These are phyloP conservation scores for Octopus sinensis DNA, from an alignment of 1,140 invertebrate species.

Conservation along the genomic window DNA sequence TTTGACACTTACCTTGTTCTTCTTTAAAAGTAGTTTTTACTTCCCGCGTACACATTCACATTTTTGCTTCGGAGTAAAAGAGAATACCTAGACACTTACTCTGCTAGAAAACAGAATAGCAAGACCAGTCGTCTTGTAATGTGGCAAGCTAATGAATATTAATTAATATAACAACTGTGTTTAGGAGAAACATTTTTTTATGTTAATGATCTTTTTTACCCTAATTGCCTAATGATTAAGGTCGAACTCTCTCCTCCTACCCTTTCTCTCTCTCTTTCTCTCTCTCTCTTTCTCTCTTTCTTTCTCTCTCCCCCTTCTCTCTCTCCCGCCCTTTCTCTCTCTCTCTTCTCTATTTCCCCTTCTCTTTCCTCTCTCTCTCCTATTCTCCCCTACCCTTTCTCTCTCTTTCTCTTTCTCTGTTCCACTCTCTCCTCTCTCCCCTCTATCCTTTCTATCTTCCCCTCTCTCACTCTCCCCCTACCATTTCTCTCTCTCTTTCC, in stretches of 20 bases:
- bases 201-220: too few species aligned
- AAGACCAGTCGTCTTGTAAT: too few species aligned
- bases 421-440: background rate
- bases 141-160: too few species aligned
- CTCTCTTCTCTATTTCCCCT: slow-evolving; percentile 6
- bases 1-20: too few species aligned
- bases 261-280: background rate
- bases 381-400: slow-evolving; percentile 22
- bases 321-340: slow-evolving; percentile 16
- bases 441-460: background rate
- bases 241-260: background rate
- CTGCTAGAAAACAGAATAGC: too few species aligned
- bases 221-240: too few species aligned
- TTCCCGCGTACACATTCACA: too few species aligned
- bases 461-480: slow-evolving; percentile 13
- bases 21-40: too few species aligned
- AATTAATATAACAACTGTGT: too few species aligned
- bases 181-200: too few species aligned
- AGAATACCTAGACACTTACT: too few species aligned
- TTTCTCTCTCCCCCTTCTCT: background rate
- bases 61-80: too few species aligned
- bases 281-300: background rate
- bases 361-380: slow-evolving; percentile 17
- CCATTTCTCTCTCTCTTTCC: background rate
- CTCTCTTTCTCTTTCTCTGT: slow-evolving; percentile 23